Conservation (phyloP, 2,797 vertebrate species). For the Kryptopterus vitreolus region DNA sequence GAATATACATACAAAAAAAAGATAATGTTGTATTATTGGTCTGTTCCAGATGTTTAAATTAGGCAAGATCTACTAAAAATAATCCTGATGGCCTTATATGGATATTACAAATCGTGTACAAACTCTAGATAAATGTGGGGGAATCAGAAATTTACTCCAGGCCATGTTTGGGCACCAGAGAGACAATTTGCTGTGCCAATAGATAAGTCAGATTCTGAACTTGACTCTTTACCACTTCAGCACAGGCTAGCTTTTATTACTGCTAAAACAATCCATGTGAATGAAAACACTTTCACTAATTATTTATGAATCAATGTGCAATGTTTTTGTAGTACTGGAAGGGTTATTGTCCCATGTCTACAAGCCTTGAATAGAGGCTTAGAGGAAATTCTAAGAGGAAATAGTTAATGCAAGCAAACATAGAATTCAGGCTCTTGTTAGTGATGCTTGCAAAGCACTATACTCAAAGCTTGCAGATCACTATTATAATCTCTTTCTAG, state of each 20-base stretch:
- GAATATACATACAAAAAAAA: conserved; percentile 48
- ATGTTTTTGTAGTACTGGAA: neutral
- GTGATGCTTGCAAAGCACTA: neutral
- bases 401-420: neutral
- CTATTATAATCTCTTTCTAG: too few relatives aligned
- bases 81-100: conserved; percentile 30
- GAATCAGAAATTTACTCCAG: conserved; percentile 8
- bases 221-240: neutral
- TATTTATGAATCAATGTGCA: neutral
- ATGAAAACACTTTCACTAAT: neutral
- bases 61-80: conserved; percentile 34
- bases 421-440: neutral
- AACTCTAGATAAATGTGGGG: conserved; percentile 21
- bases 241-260: neutral
- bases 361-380: neutral
- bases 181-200: conserved; percentile 8
- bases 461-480: neutral
- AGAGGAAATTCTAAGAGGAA: neutral
- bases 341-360: neutral
- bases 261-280: neutral
- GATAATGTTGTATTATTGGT: conserved; percentile 26
- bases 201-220: conserved; percentile 7
- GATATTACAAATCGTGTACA: conserved; percentile 25
- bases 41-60: conserved; percentile 25
- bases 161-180: conserved; percentile 3